Conservation (phyloP, 2,113 vertebrate genomes). For the Pluvianellus socialis region DNA sequence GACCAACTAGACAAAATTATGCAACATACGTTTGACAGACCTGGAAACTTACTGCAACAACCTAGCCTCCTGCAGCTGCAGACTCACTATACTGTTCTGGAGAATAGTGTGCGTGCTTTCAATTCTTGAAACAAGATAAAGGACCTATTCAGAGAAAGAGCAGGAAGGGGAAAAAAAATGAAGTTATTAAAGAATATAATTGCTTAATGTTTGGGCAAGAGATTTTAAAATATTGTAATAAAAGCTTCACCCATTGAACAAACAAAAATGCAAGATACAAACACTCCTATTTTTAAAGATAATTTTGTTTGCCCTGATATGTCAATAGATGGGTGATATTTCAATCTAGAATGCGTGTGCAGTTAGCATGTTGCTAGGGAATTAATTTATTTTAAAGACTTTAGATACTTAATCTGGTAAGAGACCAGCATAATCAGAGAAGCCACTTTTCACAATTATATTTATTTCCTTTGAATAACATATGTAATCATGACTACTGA, state of each 20-base stretch:
- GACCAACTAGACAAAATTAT: neutral
- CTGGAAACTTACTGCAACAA: neutral
- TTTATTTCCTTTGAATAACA: neutral
- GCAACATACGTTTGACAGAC: neutral
- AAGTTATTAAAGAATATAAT: neutral
- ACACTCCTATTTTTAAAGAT: constrained; percentile 7
- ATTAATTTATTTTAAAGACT: neutral
- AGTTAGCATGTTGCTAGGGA: neutral
- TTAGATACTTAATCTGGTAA: neutral
- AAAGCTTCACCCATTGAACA: constrained; percentile 30
- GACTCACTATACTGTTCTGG: neutral
- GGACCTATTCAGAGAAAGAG: constrained; percentile 3
- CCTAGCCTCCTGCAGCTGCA: neutral
- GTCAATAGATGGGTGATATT: neutral
- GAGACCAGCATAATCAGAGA: neutral
- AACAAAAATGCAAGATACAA: constrained; percentile 6
- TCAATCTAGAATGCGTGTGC: neutral
- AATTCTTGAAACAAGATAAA: neutral
- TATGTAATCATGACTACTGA: neutral
- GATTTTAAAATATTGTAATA: constrained; percentile 28
- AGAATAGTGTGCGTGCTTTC: neutral
- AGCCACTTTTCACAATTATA: neutral
- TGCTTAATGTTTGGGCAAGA: neutral
- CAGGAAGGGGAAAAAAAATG: neutral
- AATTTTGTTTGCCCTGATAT: constrained; percentile 18